phyloP scores from a whole-genome alignment of 1,140 invertebrate genomes.

The Oryzaephilus surinamensis region DNA sequence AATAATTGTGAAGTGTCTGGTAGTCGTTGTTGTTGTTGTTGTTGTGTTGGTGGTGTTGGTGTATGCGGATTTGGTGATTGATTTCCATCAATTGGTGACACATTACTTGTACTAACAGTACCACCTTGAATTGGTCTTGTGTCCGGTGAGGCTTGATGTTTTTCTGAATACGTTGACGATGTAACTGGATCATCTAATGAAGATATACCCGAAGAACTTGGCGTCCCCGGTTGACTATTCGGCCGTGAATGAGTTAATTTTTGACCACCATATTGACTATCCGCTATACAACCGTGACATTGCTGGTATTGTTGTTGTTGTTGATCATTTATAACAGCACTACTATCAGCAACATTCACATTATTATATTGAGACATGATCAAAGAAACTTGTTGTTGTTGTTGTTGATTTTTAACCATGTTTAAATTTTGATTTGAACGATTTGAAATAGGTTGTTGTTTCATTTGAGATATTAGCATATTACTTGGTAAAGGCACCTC shows the following conservation, averaged over 20 bases:
- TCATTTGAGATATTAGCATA: slow-evolving; percentile 27
- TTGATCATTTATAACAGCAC: slow-evolving; percentile 40
- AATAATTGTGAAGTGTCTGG: too few relatives aligned
- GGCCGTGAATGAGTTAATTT: slow-evolving; percentile 17
- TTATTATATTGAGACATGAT: slow-evolving; percentile 30
- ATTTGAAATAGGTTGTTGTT: slow-evolving; percentile 13
- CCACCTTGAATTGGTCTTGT: slow-evolving; percentile 62
- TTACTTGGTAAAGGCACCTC: slow-evolving; percentile 40
- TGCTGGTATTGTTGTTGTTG: too few relatives aligned
- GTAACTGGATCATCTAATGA: slow-evolving; percentile 50
- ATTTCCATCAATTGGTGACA: slow-evolving; percentile 49
- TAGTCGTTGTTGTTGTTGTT: slow-evolving; percentile 9
- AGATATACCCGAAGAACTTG: slow-evolving; percentile 43
- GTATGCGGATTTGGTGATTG: slow-evolving; percentile 40
- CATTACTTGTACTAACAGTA: slow-evolving; percentile 63
- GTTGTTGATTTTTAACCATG: slow-evolving; percentile 8
- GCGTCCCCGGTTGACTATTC: slow-evolving; percentile 36
- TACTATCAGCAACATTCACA: slow-evolving; percentile 47
- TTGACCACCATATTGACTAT: slow-evolving; percentile 21
- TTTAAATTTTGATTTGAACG: slow-evolving; percentile 16
- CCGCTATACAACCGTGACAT: slow-evolving; percentile 35
- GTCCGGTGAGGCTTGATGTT: slow-evolving; percentile 41
- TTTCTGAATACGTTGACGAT: slow-evolving; percentile 56
- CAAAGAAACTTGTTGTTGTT: slow-evolving; percentile 18
- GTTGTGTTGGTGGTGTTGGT: slow-evolving; percentile 34